Conservation (phyloP, 2,888 invertebrate species). For the Hypena proboscidalis region DNA sequence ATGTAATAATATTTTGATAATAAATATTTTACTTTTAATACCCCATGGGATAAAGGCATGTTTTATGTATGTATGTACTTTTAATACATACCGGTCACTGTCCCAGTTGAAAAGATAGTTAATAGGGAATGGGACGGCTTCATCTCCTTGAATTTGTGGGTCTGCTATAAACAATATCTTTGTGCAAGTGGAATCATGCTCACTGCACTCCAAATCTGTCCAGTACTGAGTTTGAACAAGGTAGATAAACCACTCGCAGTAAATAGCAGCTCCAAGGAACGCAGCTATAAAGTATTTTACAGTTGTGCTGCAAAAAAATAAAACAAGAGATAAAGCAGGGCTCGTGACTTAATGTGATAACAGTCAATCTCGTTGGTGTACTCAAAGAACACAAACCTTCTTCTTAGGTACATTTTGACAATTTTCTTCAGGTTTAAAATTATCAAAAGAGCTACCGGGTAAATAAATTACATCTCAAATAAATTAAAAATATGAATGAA, state of each 20-base stretch:
- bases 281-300: slow-evolving; percentile 64
- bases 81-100: slow-evolving; percentile 90
- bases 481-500: too few species aligned
- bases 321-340: background rate
- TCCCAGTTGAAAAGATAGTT: slow-evolving; percentile 93
- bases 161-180: slow-evolving; percentile 92
- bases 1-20: too few species aligned
- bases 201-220: slow-evolving; percentile 76
- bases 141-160: slow-evolving; percentile 95
- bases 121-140: slow-evolving; percentile 88
- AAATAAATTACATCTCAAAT: too few species aligned
- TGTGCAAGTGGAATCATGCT: slow-evolving; percentile 80
- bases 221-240: slow-evolving; percentile 68
- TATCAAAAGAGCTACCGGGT: too few species aligned
- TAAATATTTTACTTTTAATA: too few species aligned
- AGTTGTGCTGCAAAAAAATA: slow-evolving; percentile 55
- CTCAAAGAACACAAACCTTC: slow-evolving; percentile 47
- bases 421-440: background rate
- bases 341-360: background rate
- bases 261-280: slow-evolving; percentile 63
- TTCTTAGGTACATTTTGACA: slow-evolving; percentile 57
- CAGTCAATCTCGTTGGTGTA: background rate
- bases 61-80: too few species aligned
- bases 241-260: slow-evolving; percentile 86
- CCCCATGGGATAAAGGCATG: too few species aligned